These are phyloP conservation scores for Tragopan temminckii DNA, from an alignment of 2,797 vertebrate species.

Conservation along the genomic window DNA sequence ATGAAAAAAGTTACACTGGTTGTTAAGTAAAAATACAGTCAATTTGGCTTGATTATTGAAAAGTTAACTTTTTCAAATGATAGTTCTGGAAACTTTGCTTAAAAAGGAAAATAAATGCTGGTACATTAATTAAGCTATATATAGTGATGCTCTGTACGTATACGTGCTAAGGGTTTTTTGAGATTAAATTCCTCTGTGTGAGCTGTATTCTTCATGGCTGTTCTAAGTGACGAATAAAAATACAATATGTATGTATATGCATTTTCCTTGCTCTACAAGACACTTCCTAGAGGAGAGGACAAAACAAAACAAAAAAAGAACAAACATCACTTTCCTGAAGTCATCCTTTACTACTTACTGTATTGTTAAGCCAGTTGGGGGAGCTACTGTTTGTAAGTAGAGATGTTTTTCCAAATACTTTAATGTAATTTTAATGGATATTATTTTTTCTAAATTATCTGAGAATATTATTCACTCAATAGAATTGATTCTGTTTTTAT, in stretches of 20 bases:
- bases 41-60: background rate
- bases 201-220: background rate
- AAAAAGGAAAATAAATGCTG: background rate
- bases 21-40: background rate
- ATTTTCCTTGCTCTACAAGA: background rate
- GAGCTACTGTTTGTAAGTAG: background rate
- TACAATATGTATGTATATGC: background rate
- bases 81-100: background rate
- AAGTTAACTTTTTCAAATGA: background rate
- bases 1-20: background rate
- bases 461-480: fast-evolving
- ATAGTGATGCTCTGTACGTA: background rate
- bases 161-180: background rate
- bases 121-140: background rate
- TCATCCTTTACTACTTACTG: background rate
- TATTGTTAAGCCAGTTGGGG: background rate
- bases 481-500: background rate
- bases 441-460: background rate
- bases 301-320: no score
- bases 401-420: background rate
- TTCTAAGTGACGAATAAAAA: conserved; percentile 40
- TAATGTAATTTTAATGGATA: background rate
- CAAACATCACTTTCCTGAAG: background rate
- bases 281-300: background rate
- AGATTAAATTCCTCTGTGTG: background rate